Evolutionary conservation across 2,888 invertebrate genomes (phyloP).

Genomic region (Idaea aversata): DNA sequence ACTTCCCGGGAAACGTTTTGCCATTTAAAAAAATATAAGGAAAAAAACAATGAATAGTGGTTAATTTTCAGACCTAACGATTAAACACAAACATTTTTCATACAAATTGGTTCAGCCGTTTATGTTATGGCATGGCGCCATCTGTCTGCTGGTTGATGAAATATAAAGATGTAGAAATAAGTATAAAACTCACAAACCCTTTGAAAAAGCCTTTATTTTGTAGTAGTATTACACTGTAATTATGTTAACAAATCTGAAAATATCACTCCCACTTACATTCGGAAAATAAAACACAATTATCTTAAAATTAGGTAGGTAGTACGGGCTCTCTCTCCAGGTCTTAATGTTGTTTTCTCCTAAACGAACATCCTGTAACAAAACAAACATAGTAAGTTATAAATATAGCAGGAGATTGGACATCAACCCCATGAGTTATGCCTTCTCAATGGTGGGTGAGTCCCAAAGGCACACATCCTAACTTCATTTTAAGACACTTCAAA

Average conservation of each 20-base stretch:
- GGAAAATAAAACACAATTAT: slow-evolving; percentile 66
- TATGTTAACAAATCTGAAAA: slow-evolving; percentile 69
- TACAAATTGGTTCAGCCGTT: too few species aligned
- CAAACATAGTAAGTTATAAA: slow-evolving; percentile 17
- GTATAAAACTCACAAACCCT: slow-evolving; percentile 49
- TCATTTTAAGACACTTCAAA: neutral
- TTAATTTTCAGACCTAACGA: too few species aligned
- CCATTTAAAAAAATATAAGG: too few species aligned
- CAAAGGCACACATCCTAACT: too few species aligned
- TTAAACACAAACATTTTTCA: too few species aligned
- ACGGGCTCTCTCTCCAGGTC: slow-evolving; percentile 72
- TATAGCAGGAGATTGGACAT: slow-evolving; percentile 7
- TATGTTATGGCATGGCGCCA: too few species aligned
- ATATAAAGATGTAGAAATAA: slow-evolving; percentile 6
- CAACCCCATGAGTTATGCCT: neutral
- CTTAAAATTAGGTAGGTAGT: slow-evolving; percentile 66
- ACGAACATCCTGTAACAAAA: slow-evolving; percentile 88
- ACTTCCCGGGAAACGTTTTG: too few species aligned
- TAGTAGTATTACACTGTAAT: slow-evolving; percentile 65
- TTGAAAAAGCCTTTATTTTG: slow-evolving; percentile 77
- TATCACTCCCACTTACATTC: slow-evolving; percentile 64
- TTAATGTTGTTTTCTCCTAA: slow-evolving; percentile 97
- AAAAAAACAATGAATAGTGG: too few species aligned
- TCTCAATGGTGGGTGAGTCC: too few species aligned
- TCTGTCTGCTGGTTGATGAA: too few species aligned